Conservation (phyloP, 1,140 invertebrate species). For the Mamestra configurata region DNA sequence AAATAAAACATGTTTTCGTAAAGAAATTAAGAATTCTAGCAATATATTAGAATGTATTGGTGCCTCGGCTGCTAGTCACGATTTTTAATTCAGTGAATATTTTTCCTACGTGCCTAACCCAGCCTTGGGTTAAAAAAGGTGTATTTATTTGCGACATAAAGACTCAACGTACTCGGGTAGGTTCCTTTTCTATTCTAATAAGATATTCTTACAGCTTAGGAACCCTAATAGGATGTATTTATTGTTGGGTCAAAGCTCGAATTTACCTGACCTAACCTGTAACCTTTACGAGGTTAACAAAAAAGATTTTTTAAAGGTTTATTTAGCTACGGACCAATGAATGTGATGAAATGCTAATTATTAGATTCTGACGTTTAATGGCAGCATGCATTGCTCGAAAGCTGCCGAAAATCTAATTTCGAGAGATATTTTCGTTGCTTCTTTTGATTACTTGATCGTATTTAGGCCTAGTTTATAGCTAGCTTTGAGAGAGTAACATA, state of each 20-base stretch:
- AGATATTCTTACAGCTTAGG: background rate
- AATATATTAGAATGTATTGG: background rate
- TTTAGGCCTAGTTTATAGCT: no score
- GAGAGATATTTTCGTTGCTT: no score
- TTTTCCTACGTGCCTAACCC: no score
- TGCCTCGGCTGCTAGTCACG: background rate
- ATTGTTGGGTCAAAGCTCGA: background rate
- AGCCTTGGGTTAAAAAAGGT: conserved; percentile 21
- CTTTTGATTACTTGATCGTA: no score
- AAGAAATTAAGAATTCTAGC: background rate
- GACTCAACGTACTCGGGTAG: background rate
- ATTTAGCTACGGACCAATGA: background rate
- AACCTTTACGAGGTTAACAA: background rate
- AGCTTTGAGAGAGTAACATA: no score
- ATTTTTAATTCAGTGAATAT: conserved; percentile 27
- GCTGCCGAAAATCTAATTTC: no score
- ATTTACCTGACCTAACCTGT: background rate
- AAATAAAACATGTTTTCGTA: background rate
- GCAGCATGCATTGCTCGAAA: no score
- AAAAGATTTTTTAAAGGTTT: background rate
- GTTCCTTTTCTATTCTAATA: background rate
- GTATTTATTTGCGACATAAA: conserved; percentile 5
- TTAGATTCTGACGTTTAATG: background rate
- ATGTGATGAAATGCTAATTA: no score
- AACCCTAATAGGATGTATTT: conserved; percentile 30